These are phyloP conservation scores for Schizotus pectinicornis DNA, from an alignment of 2,888 invertebrate species.

Conservation along the genomic window DNA sequence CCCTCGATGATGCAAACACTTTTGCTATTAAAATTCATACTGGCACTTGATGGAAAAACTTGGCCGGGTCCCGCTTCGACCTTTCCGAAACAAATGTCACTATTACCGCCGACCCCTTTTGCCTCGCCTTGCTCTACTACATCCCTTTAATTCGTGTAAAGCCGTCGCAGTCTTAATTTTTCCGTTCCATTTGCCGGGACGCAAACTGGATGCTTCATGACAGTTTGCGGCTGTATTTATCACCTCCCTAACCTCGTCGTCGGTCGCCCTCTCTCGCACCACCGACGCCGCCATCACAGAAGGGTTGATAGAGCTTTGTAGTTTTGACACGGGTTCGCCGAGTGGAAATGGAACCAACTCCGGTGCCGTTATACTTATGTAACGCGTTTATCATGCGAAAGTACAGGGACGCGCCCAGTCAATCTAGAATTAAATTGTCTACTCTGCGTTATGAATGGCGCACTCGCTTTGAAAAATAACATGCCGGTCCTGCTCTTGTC, in stretches of 20 bases:
- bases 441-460: constrained; percentile 21
- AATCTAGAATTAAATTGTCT: constrained; percentile 25
- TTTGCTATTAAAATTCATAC: constrained; percentile 5
- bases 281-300: not conserved
- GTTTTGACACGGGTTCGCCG: constrained; percentile 30
- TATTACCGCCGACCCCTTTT: too few relatives aligned
- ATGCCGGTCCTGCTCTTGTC: too few relatives aligned
- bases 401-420: constrained; percentile 16
- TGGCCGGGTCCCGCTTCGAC: not conserved
- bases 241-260: constrained; percentile 9
- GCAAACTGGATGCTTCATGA: constrained; percentile 15
- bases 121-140: too few relatives aligned
- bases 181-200: not conserved
- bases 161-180: too few relatives aligned
- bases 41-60: constrained; percentile 2
- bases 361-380: constrained; percentile 18
- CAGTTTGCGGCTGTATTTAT: constrained; percentile 26
- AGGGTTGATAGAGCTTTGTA: constrained; percentile 29
- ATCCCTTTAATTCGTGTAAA: too few relatives aligned
- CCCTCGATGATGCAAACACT: not conserved
- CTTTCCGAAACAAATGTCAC: not conserved
- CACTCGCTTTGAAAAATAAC: constrained; percentile 13
- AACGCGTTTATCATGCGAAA: constrained; percentile 21
- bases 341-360: constrained; percentile 26
- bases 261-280: constrained; percentile 1